Conservation (phyloP, 1,140 invertebrate species). For the Bombus cullumanus region DNA sequence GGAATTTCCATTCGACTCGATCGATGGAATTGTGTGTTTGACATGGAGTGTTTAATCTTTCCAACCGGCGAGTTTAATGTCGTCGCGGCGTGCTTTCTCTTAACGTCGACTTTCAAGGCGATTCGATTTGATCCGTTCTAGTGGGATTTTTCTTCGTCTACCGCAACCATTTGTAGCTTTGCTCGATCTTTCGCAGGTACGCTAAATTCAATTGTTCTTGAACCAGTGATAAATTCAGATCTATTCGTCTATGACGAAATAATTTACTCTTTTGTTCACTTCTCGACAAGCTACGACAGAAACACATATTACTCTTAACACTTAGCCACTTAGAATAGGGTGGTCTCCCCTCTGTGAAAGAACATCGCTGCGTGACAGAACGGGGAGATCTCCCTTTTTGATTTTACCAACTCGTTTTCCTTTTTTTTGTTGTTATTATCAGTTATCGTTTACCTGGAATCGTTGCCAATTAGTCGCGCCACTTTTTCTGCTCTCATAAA, state of each 20-base stretch:
- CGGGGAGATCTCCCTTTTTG: too few relatives aligned
- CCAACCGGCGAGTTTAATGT: slow-evolving; percentile 15
- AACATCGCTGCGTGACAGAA: too few relatives aligned
- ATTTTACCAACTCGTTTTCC: too few relatives aligned
- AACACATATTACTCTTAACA: too few relatives aligned
- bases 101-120: slow-evolving; percentile 14
- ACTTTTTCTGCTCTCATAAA: too few relatives aligned
- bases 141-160: not conserved
- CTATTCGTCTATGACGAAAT: not conserved
- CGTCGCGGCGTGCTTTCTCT: slow-evolving; percentile 27
- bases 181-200: not conserved
- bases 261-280: too few relatives aligned
- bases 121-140: slow-evolving; percentile 32
- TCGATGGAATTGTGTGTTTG: slow-evolving; percentile 34
- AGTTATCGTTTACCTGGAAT: too few relatives aligned
- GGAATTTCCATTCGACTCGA: slow-evolving; percentile 2
- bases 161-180: not conserved
- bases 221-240: not conserved
- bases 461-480: too few relatives aligned
- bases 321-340: too few relatives aligned
- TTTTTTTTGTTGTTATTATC: too few relatives aligned
- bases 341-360: too few relatives aligned
- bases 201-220: not conserved
- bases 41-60: slow-evolving; percentile 47
- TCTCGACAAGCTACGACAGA: too few relatives aligned